Base-by-base conservation (phyloP, 92 coral and sea anemone genomes). In the Zoanthus gigantus region DNA sequence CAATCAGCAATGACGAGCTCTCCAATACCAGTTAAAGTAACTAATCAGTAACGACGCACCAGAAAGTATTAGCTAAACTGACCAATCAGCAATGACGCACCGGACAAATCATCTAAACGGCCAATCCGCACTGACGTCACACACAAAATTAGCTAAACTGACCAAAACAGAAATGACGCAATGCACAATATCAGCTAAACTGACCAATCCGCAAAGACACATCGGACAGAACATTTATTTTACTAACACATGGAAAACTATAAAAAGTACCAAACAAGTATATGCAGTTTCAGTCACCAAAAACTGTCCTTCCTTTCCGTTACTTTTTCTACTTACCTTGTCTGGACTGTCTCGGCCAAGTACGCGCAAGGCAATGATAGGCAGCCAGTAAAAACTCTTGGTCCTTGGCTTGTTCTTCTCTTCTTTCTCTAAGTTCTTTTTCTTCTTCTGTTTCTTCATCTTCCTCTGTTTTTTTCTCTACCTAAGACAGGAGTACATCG, bases 341-440 rank as follows among this genome's bases (percentile, higher is more conserved):
- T 29, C 65, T 13, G 8, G 90, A 48, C 34, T 71, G 71, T 63
- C 76, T 91, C 14, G 98, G 99, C 99, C 98, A 95, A 0, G 98
- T 91, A 53, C 85, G 94, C 37, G 97, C 99, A 14, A 97, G 94
- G 44, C 97, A 95, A 69, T 86, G 92, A 84, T 90, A 97, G 37
- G 96, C 92, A 42, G 90, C 88, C 73, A 83, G 90, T 11, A 97
- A 71, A 37, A 97, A 91, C 52, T 91, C 94, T 53, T 93, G 93
- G 78, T 94, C 88, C 10, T 90, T 83, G 1, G 88, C 90, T 44
- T 89, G 91, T 37, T 95, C 89, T 9, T 96, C 96, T 28, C 92
- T 89, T 44, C 92, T 89, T 34, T 91, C 95, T 3, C 90, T 90
- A 10, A 89, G 91, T 46, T 89, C 89, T 10, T 84, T 88, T 73